A percentile compares a stretch with the other conserved stretches of the same genome.
These are phyloP conservation scores for Amblyjoppa proteus DNA, from an alignment of 2,888 invertebrate species.

Conservation along the genomic window DNA sequence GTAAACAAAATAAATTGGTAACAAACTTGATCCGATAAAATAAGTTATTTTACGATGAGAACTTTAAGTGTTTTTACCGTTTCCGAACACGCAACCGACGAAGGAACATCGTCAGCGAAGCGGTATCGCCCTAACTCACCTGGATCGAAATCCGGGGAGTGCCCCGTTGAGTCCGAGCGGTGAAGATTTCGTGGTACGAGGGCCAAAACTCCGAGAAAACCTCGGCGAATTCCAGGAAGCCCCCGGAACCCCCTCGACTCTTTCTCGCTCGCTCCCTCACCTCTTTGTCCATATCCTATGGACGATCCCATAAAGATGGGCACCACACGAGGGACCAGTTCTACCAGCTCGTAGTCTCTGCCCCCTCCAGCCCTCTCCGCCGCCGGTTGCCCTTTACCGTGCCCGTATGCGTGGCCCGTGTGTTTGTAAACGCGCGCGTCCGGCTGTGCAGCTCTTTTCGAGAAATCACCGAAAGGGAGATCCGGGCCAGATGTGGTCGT, in stretches of 20 bases:
- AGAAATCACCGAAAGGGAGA: constrained; percentile 67
- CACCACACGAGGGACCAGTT: constrained; percentile 78
- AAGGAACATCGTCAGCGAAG: constrained; percentile 46
- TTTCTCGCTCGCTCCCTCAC: constrained; percentile 67
- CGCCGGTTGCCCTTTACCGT: constrained; percentile 77
- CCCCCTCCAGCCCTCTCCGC: constrained; percentile 2
- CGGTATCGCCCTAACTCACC: constrained; percentile 44
- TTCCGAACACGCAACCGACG: not conserved
- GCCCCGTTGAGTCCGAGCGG: constrained; percentile 8
- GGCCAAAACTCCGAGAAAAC: constrained; percentile 82
- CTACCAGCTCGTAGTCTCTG: constrained; percentile 64
- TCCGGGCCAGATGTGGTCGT: constrained; percentile 73
- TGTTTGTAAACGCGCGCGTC: constrained; percentile 5
- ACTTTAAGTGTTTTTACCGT: constrained; percentile 32
- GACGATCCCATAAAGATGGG: constrained; percentile 80
- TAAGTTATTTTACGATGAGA: constrained; percentile 52
- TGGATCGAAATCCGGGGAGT: constrained; percentile 25
- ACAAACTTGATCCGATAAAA: constrained; percentile 19
- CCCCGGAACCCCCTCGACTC: constrained; percentile 63
- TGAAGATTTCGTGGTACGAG: constrained; percentile 76
- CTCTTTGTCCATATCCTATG: constrained; percentile 55
- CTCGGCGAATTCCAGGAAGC: constrained; percentile 80
- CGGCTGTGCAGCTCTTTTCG: constrained; percentile 74
- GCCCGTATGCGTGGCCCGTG: constrained; percentile 48
- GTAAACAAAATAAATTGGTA: constrained; percentile 4